Base-by-base conservation (phyloP, 2,888 invertebrate genomes). In the Lepidocyrtinus sp. region DNA sequence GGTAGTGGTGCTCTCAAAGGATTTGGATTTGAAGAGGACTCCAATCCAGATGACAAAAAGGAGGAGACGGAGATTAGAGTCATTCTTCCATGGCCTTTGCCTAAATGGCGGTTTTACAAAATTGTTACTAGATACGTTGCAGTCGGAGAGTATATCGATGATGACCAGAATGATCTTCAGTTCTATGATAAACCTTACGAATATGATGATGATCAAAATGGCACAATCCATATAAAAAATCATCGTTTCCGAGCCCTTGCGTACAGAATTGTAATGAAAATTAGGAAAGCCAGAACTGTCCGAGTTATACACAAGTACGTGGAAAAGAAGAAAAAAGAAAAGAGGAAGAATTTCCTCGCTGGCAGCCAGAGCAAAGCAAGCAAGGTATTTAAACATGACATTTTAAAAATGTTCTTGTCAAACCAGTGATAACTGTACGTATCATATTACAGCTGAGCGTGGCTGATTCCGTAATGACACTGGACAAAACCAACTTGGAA, bases 331-430 rank as follows among this genome's bases (percentile, higher is more conserved):
- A 27, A 1, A 36, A 25, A 2, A 1, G 46, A 68, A 22, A 68
- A 17, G 22, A 62, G 25, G n/a, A 19, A 17, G 15, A 24, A 2
- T 12, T 25, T 0, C 7, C 50, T 50, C 0, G 69, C 67, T 3
- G n/a, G 19, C 1, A 76, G 72, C n/a, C 5, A 59, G 21, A 77
- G 78, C 5, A 24, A 26, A 19, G 70, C 62, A 25, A 74, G 63
- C n/a, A 69, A 55, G 69, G n/a, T 46, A 12, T 12, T 26, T 25
- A 70, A 50, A n/a, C n/a, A n/a, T n/a, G n/a, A n/a, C n/a, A n/a
- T n/a, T n/a, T n/a, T n/a, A n/a, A n/a, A n/a, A n/a, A n/a, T n/a
- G n/a, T n/a, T n/a, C n/a, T n/a, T n/a, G n/a, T n/a, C n/a, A n/a
- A n/a, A n/a, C n/a, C n/a, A n/a, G n/a, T n/a, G n/a, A n/a, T n/a